Conservation (phyloP, 2,888 invertebrate species). For the Gandaritis pyraliata region DNA sequence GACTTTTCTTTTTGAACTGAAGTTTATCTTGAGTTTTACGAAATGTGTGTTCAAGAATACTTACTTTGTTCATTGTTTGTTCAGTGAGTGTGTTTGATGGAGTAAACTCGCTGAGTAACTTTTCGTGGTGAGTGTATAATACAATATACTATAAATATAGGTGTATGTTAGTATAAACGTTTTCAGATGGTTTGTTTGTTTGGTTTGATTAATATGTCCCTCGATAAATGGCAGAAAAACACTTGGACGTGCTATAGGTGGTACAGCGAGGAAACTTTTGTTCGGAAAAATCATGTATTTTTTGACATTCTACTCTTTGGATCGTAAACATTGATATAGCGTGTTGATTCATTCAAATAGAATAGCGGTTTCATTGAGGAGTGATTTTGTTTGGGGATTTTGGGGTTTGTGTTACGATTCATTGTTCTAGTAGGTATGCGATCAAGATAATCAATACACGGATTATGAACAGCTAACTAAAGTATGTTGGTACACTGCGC, state of each 20-base stretch:
- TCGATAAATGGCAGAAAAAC: constrained; percentile 22
- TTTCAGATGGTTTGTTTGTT: constrained; percentile 23
- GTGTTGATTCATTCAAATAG: too few relatives aligned
- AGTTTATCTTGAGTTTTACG: neutral
- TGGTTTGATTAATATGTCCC: constrained; percentile 29
- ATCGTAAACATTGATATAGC: neutral
- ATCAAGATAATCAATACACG: neutral
- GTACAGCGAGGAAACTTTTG: constrained; percentile 12
- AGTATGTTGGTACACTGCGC: too few relatives aligned
- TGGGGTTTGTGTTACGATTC: neutral
- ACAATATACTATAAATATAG: constrained; percentile 4
- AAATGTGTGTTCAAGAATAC: neutral
- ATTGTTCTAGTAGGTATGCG: neutral
- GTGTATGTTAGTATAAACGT: constrained; percentile 15
- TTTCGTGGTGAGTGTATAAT: constrained; percentile 10
- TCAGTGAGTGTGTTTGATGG: neutral
- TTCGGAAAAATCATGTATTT: constrained; percentile 11
- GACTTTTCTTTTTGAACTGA: neutral
- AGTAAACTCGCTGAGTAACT: neutral
- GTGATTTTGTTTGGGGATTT: too few relatives aligned
- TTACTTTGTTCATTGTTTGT: neutral
- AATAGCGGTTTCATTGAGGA: too few relatives aligned
- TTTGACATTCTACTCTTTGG: neutral
- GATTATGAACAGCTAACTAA: neutral
- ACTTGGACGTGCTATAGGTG: constrained; percentile 16